Percentiles rank a stretch among this genome's conserved stretches.
These are phyloP conservation scores for Mesocentrotus franciscanus DNA, from an alignment of 53 echinoderm and acorn worm genomes.

Conservation along the genomic window DNA sequence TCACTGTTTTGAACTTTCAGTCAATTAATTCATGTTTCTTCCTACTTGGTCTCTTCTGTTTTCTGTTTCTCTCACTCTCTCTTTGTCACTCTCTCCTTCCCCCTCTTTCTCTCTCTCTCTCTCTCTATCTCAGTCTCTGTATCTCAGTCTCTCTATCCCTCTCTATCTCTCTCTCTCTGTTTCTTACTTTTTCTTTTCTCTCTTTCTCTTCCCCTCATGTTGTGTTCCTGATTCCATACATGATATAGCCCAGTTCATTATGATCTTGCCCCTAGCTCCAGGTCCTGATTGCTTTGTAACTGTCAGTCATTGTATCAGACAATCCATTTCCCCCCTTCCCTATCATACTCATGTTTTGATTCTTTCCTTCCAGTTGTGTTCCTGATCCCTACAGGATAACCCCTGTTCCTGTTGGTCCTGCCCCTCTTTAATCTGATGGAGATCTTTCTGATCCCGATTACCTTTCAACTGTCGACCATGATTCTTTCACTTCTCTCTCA, in stretches of 20 bases:
- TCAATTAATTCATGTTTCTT: background rate
- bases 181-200: background rate
- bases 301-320: background rate
- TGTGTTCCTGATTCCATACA: conserved; percentile 68
- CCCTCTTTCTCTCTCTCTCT: too few relatives aligned
- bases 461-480: background rate
- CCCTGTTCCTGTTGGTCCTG: conserved; percentile 55
- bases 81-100: background rate
- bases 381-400: conserved; percentile 68
- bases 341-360: background rate
- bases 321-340: background rate
- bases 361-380: conserved; percentile 36
- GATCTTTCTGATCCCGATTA: conserved; percentile 28
- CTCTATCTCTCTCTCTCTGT: too few relatives aligned
- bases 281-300: conserved; percentile 17
- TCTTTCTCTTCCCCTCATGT: conserved; percentile 62
- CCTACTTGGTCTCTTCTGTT: background rate
- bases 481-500: background rate
- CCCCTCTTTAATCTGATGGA: conserved; percentile 27
- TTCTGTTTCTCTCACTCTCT: background rate
- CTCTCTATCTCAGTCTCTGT: too few relatives aligned
- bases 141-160: too few relatives aligned
- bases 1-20: background rate
- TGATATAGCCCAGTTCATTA: conserved; percentile 57
- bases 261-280: conserved; percentile 44